phyloP scores from a whole-genome alignment of 2,113 vertebrate species.

The Anhinga rufa region DNA sequence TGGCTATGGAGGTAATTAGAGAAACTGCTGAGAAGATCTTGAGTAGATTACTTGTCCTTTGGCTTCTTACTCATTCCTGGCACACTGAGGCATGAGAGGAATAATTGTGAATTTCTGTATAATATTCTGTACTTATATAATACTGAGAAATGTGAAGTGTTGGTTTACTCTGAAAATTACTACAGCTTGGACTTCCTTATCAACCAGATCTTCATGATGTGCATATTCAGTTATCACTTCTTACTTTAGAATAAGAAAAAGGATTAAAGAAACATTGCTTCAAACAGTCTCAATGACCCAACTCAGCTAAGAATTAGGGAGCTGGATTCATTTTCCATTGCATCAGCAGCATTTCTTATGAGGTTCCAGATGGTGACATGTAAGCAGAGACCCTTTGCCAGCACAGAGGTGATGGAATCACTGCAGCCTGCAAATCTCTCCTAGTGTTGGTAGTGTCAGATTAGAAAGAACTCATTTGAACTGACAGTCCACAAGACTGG shows the following conservation, averaged over 20 bases:
- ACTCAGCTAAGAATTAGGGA: neutral
- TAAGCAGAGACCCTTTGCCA: neutral
- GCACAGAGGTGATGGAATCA: neutral
- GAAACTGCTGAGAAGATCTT: neutral
- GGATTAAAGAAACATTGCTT: neutral
- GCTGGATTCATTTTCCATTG: neutral
- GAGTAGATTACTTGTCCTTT: neutral
- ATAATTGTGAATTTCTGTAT: neutral
- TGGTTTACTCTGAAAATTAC: neutral
- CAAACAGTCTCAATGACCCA: neutral
- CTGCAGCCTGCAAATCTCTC: neutral
- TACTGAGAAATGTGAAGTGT: neutral
- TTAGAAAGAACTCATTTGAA: neutral
- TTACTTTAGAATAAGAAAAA: neutral
- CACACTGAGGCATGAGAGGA: neutral
- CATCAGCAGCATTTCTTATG: neutral
- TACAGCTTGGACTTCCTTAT: neutral
- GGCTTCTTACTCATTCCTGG: neutral
- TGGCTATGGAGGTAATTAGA: neutral
- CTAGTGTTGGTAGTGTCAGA: neutral
- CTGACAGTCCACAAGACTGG: neutral
- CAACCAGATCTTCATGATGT: neutral
- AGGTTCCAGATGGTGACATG: neutral
- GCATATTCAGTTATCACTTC: neutral
- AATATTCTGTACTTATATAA: neutral